Evolutionary conservation across 2,113 vertebrate genomes (phyloP), one percentile per base, ranked within the genome.

Genomic region (Ranitomeya imitator): DNA sequence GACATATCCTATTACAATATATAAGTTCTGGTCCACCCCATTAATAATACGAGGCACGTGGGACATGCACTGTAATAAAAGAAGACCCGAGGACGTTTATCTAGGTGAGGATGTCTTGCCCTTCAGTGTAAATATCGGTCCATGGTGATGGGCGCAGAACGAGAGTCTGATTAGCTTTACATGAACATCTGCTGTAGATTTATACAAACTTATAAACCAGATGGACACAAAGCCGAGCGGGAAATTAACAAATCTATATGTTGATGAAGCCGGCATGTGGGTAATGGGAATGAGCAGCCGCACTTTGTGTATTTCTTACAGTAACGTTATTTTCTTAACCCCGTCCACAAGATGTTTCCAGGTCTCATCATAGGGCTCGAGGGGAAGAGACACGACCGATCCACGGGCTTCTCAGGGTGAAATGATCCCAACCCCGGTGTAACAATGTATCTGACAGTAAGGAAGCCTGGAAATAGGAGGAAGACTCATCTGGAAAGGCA

Each of bases 171-270:
- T 93, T 93, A 91, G 91, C 94, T 93, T 95, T 95, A 91, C 93
- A 95, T 89, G 94, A 95, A 94, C 95, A 96, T 95, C 95, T 96
- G 95, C 92, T 90, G 87, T 90, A 95, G 92, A 94, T 94, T 94
- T 91, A 87, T 90, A 84, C 73, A 90, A 93, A 93, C 90, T 90
- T 91, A 94, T 90, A 90, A 94, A 96, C 90, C 94, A 96, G 95
- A 95, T 95, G 94, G 94, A 95, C 93, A 93, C 31, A 85, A 93
- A 93, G 90, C 92, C 92, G 76, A 91, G 91, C 79, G 90, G 88
- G 93, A 92, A 94, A 95, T 95, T 95, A 94, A 94, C 93, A 95
- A 94, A 95, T 93, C 91, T 95, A 92, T 94, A 93, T 85, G 93
- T 92, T 95, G 95, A 95, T 94, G 94, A 94, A 95, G 92, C 91